Evolutionary conservation across 2,113 vertebrate genomes (phyloP), one percentile per base, ranked within the genome.

Genomic region (Sciurus niger): DNA sequence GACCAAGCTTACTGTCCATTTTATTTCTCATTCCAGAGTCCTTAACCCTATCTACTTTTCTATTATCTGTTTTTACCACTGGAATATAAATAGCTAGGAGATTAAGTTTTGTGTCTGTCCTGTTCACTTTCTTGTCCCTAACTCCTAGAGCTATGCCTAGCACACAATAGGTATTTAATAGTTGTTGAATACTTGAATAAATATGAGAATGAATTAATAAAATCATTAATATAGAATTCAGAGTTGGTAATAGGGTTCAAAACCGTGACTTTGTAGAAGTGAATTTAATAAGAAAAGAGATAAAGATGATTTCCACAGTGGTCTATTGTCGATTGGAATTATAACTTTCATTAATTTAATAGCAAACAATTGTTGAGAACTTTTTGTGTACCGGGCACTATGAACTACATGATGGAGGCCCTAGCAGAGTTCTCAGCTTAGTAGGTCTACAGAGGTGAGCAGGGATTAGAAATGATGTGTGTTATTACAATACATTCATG

Each of bases 21-120:
- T 82, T 25, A 34, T 79, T 79, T 95, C 37, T 95, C 22, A 37
- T 93, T 96, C 17, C 12, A 16, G 53, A 77, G 51, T 22, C 73
- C 53, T 80, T 80, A 76, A 34, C 11, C 37, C 37, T 53, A 46
- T 8, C 25, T 93, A 11, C 48, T 58, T 48, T 9, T 73, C 40
- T 84, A 24, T 53, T 65, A 24, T 34, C 40, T 43, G 9, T 74
- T 79, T 84, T 51, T n/a, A 37, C 46, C 7, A 55, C 60, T 55
- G 46, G 68, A 82, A 40, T 67, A 12, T 63, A 91, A 73, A n/a
- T 63, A 25, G 55, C 12, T 32, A 65, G 51, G 78, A 79, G 5
- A 28, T 74, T 65, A 89, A 30, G 25, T 4, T 16, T 77, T 79
- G 51, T 80, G 6, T 87, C 37, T n/a, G 1, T 67, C 37, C 67